Evolutionary conservation across 2,888 invertebrate genomes (phyloP), one percentile per base, ranked within the genome.

Genomic region (Philonicus albiceps): DNA sequence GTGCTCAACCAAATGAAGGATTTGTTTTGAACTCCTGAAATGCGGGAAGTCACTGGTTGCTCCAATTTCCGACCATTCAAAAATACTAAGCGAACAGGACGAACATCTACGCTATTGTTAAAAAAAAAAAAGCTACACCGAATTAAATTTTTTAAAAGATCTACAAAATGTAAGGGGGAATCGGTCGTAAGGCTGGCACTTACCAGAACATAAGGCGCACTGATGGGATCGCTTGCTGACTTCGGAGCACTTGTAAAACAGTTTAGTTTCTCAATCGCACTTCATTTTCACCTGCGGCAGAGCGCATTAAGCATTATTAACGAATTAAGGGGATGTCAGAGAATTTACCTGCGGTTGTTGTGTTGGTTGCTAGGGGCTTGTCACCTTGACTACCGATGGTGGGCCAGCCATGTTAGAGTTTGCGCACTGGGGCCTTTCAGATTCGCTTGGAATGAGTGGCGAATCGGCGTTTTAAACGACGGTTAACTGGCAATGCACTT

Each of bases 331-430:
- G 34, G 19, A 55, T 72, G 37, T 72, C 34, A 83, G 40, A 22
- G 34, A 84, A 81, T 37, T n/a, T 40, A 53, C 84, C 86, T 87
- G 78, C 27, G 72, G 72, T 88, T 88, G 88, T 88, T 88, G 84
- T 88, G 86, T 85, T 86, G 87, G 88, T 88, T 88, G 88, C 88
- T 88, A 88, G 53, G 88, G 86, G 72, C 43, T 86, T 88, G 88
- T 88, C 88, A 83, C 88, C 88, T 88, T 88, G 88, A 85, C 88
- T 88, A 88, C 88, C 86, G 55, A 43, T 16, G 43, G 27, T 80
- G 80, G 73, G 80, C 84, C 86, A 49, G 86, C 87, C 87, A 88
- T 87, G 19, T 87, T 87, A 72, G 76, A 75, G 78, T 85, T 80
- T 88, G 87, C 87, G 87, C 81, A 86, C 16, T 40, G 16, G 22